Conservation (phyloP, 2,113 vertebrate genomes). For the Gallinago jamesoni region DNA sequence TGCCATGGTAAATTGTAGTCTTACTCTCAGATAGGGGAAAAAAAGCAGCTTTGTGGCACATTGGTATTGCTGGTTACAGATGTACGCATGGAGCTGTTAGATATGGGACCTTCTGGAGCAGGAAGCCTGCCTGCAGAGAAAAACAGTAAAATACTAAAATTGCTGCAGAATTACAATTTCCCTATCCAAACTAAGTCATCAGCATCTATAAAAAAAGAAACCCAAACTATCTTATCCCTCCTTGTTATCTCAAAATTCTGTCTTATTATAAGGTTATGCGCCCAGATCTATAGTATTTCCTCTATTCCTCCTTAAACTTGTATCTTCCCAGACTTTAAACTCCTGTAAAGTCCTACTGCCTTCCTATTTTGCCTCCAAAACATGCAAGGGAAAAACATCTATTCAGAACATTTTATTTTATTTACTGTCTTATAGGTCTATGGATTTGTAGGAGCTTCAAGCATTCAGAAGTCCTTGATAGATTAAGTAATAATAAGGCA, state of each 20-base stretch:
- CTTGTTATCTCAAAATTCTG: neutral
- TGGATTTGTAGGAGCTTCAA: slow-evolving; percentile 13
- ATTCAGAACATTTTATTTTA: neutral
- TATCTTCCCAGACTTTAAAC: neutral
- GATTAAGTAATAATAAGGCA: slow-evolving; percentile 45
- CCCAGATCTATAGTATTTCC: neutral
- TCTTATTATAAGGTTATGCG: neutral
- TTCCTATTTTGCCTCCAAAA: neutral
- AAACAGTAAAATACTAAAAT: neutral
- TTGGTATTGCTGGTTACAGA: neutral
- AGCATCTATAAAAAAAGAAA: neutral
- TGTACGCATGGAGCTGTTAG: neutral
- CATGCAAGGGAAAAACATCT: neutral
- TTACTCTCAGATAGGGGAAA: neutral
- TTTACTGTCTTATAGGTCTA: neutral
- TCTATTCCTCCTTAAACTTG: neutral
- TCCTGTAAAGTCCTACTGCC: neutral
- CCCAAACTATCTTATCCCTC: neutral
- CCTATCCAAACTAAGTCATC: neutral
- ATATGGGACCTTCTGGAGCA: neutral
- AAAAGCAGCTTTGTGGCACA: neutral
- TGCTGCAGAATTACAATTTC: neutral
- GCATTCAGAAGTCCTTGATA: neutral
- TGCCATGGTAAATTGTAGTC: neutral
- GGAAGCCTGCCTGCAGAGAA: neutral